A percentile compares a stretch with the other conserved stretches of the same genome.
phyloP scores from a whole-genome alignment of 1,140 invertebrate genomes.

The Copidosoma floridanum region DNA sequence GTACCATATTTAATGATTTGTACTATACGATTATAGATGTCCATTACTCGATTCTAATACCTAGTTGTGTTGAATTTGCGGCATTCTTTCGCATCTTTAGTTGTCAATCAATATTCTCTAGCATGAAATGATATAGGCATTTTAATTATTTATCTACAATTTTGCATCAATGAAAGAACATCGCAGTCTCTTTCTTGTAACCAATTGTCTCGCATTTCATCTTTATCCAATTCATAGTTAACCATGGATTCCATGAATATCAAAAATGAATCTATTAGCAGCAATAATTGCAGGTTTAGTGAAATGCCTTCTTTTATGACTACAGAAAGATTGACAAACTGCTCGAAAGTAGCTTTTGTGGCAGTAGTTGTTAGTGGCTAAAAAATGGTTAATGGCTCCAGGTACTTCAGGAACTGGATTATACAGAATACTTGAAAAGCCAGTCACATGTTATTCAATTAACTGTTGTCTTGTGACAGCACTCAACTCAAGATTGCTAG shows the following conservation, averaged over 20 bases:
- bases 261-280: slow-evolving; percentile 29
- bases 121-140: slow-evolving; percentile 5
- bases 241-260: slow-evolving; percentile 25
- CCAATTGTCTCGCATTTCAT: no score
- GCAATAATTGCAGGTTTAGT: slow-evolving; percentile 24
- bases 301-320: slow-evolving; percentile 25
- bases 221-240: no score
- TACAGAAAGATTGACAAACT: slow-evolving; percentile 16
- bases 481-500: not conserved
- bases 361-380: slow-evolving; percentile 28
- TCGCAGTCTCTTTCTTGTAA: slow-evolving; percentile 11
- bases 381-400: slow-evolving; percentile 6
- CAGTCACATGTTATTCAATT: slow-evolving; percentile 10
- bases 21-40: slow-evolving; percentile 25
- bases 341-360: slow-evolving; percentile 17
- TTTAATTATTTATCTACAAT: not conserved
- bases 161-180: not conserved
- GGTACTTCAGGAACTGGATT: slow-evolving; percentile 7
- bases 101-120: not conserved
- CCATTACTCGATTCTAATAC: slow-evolving; percentile 30
- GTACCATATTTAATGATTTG: slow-evolving; percentile 17
- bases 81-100: slow-evolving; percentile 18
- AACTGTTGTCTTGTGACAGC: not conserved
- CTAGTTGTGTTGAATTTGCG: slow-evolving; percentile 25
- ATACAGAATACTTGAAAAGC: slow-evolving; percentile 18